Evolutionary conservation across 2,888 invertebrate species (phyloP), one percentile per base, ranked within the genome.

Genomic region (Melangyna quadrimaculata): DNA sequence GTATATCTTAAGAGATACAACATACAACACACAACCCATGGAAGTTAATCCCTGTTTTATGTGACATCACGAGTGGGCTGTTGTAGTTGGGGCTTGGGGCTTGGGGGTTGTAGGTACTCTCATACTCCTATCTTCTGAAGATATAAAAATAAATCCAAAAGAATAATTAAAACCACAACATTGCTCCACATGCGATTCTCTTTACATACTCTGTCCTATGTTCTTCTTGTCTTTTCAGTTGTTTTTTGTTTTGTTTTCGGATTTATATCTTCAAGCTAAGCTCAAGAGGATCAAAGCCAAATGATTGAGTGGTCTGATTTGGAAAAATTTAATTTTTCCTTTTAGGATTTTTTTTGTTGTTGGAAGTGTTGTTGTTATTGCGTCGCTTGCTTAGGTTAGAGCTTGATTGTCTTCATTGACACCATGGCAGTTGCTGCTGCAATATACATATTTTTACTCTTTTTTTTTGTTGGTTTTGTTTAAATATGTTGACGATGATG

Each of bases 131-230:
- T 51, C 24, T 51, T 51, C 24, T 51, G 6, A 59, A 59, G 59
- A 59, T 37, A 65, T 63, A 65, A 65, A 65, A 65, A 65, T 45
- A 65, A 40, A 51, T 55, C 55, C 37, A 29, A 78, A 69, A 77
- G 73, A 70, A 86, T 86, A 86, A 86, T 86, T 86, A 86, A 86
- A 86, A 81, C 81, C 86, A 86, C 86, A 86, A 81, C 69, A 73
- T 57, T 65, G 77, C 80, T 61, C 71, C 69, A 78, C 79, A 65
- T 57, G n/a, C n/a, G 74, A 84, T 71, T 69, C 59, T 14, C 37
- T 63, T 37, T 48, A 19, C n/a, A n/a, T n/a, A n/a, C n/a, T n/a
- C 14, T 57, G 22, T 22, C 59, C 59, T 22, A 29, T 29, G 17
- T 70, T 70, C 37, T 27, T 14, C 19, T 12, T 22, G 32, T 29